A percentile compares a stretch with the other conserved stretches of the same genome.
Conservation (phyloP, 2,113 vertebrate species). For the Bos taurus region ARS-UCD2.0 NC_037350.1:202501-203000, state of each 20-base stretch:
- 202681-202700: not conserved
- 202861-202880: not conserved
- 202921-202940: too few relatives aligned
- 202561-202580: not conserved
- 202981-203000: too few relatives aligned
- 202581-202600: not conserved
- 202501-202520: not conserved
- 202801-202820: not conserved
- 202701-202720: constrained; percentile 5
- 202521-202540: not conserved
- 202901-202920: not conserved
- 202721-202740: not conserved
- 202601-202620: not conserved
- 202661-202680: not conserved
- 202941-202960: too few relatives aligned
- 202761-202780: not conserved
- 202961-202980: too few relatives aligned
- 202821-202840: not conserved
- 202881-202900: not conserved
- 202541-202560: not conserved
- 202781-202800: constrained; percentile 2
- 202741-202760: not conserved
- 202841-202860: constrained; percentile 12
- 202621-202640: not conserved
- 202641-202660: not conserved